Base-by-base conservation (phyloP, 1,140 invertebrate species). In the Drosophila azteca region DNA sequence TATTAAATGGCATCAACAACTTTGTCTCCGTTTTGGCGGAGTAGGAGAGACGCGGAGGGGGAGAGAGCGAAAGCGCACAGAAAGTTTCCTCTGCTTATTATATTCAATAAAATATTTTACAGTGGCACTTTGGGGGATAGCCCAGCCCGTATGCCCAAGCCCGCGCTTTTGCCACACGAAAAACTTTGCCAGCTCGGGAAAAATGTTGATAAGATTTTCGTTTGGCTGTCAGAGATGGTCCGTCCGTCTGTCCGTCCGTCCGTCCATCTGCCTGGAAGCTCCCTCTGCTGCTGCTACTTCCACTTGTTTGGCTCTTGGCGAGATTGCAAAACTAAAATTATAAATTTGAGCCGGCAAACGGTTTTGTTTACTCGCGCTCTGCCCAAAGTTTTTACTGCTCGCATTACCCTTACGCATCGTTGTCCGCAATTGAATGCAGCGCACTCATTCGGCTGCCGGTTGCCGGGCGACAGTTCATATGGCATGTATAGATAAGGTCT, bases 81-180 rank as follows among this genome's bases (percentile, higher is more conserved):
- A 85, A 85, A 82, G 61, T 85, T 85, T 85, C 53, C 69, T 46
- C 70, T 75, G 82, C 82, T 85, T 85, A 85, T 85, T 85, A 85
- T 87, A 85, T 85, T 85, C 81, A 85, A 85, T 85, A 85, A 85
- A 85, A 85, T 85, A 85, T 87, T 85, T 85, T 82, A 75, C 81
- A 87, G 83, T 87, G 74, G 78, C 81, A 78, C 78, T 81, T 82
- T 61, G 62, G 80, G 70, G 75, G 49, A 51, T 61, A 64, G 45
- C 75, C 46, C 29, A 64, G 45, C 75, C 46, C 29, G 7, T 8
- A 15, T 11, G 17, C 29, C 39, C 39, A 48, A 9, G 13, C 13
- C 6, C 17, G 15, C 17, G 24, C 29, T 17, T 29, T 29, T 29
- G 22, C 51, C 48, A 26, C 45, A 29, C 57, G 31, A 71, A 70